A percentile compares a stretch with the other conserved stretches of the same genome.
Evolutionary conservation across 1,140 invertebrate genomes (phyloP).

Genomic region (Drosophila pachea): DNA sequence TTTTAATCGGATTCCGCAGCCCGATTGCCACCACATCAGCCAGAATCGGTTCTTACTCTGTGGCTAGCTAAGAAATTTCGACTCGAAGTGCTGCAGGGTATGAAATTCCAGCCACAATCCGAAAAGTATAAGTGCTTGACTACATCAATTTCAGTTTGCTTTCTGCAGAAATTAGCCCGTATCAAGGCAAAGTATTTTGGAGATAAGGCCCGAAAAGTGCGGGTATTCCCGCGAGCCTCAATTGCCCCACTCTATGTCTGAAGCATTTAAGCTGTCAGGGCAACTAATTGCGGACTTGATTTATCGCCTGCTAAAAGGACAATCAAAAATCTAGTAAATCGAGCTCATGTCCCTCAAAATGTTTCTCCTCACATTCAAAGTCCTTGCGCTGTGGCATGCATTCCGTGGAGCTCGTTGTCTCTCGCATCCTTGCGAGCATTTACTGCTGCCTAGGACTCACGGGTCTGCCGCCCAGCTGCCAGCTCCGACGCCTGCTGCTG

Average conservation of each 20-base stretch:
- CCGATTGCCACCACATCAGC: slow-evolving; percentile 52
- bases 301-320: slow-evolving; percentile 5
- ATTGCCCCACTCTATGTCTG: slow-evolving; percentile 3
- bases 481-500: slow-evolving; percentile 13
- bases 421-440: slow-evolving; percentile 20
- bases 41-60: slow-evolving; percentile 17
- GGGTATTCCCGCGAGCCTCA: too few relatives aligned
- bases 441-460: slow-evolving; percentile 42
- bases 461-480: slow-evolving; percentile 31
- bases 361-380: not conserved
- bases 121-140: slow-evolving; percentile 33
- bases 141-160: slow-evolving; percentile 1
- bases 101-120: slow-evolving; percentile 34
- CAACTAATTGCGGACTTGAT: slow-evolving; percentile 12
- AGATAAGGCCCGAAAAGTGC: too few relatives aligned
- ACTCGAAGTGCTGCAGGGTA: slow-evolving; percentile 32
- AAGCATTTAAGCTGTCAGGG: slow-evolving; percentile 18
- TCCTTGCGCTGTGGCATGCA: slow-evolving; percentile 29
- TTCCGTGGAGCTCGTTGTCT: slow-evolving; percentile 43
- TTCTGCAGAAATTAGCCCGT: too few relatives aligned
- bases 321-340: not conserved
- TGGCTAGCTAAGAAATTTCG: slow-evolving; percentile 32
- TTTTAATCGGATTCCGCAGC: slow-evolving; percentile 68
- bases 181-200: too few relatives aligned
- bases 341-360: too few relatives aligned